Evolutionary conservation across 2,113 vertebrate species (phyloP).

Genomic region (Siniperca knerii): DNA sequence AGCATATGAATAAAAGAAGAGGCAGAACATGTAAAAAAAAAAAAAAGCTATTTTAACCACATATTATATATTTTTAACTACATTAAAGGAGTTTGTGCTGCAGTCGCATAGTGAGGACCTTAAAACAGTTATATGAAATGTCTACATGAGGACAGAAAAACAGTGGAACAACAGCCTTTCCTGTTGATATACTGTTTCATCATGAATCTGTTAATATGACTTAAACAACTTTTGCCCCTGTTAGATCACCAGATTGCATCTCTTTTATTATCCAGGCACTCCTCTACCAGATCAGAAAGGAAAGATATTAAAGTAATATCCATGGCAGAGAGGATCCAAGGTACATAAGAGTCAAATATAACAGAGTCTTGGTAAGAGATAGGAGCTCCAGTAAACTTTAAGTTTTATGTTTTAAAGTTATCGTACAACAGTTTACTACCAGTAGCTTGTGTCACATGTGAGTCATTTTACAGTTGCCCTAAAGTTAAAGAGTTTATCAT

Average conservation of each 20-base stretch:
- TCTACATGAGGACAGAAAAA: not conserved
- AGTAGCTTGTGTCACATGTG: not conserved
- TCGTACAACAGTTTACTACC: not conserved
- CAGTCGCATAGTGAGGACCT: not conserved
- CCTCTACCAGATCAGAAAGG: not conserved
- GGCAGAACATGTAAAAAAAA: slow-evolving; percentile 7
- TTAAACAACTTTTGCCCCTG: not conserved
- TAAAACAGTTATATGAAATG: not conserved
- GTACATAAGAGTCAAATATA: not conserved
- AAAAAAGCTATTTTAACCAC: slow-evolving; percentile 1
- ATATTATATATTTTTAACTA: not conserved
- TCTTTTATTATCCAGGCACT: not conserved
- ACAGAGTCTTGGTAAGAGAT: not conserved
- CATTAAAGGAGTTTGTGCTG: not conserved
- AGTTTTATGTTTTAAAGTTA: not conserved
- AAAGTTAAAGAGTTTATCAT: slow-evolving; percentile 35
- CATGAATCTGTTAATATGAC: slow-evolving; percentile 9
- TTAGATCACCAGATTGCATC: not conserved
- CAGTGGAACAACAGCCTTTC: not conserved
- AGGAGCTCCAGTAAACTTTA: not conserved
- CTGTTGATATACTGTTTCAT: slow-evolving; percentile 14
- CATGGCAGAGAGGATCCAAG: not conserved
- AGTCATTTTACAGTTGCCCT: slow-evolving; percentile 5
- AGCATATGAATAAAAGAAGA: slow-evolving; percentile 52
- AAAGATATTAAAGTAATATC: not conserved